These are phyloP conservation scores for Nematolebias whitei DNA, from an alignment of 2,113 vertebrate species.

Conservation along the genomic window DNA sequence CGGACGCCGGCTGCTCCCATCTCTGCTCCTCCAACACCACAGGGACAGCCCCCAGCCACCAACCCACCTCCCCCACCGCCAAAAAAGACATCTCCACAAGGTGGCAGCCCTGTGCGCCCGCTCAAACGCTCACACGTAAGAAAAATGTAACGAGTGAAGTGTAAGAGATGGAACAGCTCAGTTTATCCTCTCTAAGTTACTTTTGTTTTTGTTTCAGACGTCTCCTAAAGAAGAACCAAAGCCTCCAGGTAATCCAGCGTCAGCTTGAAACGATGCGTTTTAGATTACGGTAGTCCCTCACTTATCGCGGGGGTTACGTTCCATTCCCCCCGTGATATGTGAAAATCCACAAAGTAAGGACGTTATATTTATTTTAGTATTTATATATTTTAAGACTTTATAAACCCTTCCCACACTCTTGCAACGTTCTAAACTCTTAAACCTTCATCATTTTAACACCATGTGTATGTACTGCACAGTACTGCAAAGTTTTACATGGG, in stretches of 20 bases:
- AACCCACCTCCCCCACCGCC: conserved; percentile 79
- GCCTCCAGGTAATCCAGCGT: conserved; percentile 81
- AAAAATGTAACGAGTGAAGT: too few species aligned
- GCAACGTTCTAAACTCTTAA: too few species aligned
- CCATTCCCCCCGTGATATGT: too few species aligned
- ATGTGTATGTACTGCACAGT: too few species aligned
- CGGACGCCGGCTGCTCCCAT: conserved; percentile 37
- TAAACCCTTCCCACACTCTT: too few species aligned
- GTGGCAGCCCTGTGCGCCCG: conserved; percentile 90
- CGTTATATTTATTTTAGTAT: too few species aligned
- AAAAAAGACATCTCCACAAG: conserved; percentile 91
- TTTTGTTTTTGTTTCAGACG: conserved; percentile 72
- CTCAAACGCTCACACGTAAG: conserved; percentile 90
- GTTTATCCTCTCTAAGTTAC: neutral
- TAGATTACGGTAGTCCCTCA: neutral
- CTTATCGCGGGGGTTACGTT: too few species aligned
- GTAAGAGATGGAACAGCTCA: too few species aligned
- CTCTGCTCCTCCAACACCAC: conserved; percentile 68
- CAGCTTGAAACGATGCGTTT: neutral
- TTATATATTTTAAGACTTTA: too few species aligned
- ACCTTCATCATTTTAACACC: too few species aligned
- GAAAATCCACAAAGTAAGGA: too few species aligned
- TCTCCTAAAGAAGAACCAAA: conserved; percentile 97
- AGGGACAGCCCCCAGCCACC: conserved; percentile 47
- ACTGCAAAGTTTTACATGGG: too few species aligned